These are phyloP conservation scores for Copsychus sechellarum DNA, from an alignment of 2,113 vertebrate genomes.

Conservation along the genomic window DNA sequence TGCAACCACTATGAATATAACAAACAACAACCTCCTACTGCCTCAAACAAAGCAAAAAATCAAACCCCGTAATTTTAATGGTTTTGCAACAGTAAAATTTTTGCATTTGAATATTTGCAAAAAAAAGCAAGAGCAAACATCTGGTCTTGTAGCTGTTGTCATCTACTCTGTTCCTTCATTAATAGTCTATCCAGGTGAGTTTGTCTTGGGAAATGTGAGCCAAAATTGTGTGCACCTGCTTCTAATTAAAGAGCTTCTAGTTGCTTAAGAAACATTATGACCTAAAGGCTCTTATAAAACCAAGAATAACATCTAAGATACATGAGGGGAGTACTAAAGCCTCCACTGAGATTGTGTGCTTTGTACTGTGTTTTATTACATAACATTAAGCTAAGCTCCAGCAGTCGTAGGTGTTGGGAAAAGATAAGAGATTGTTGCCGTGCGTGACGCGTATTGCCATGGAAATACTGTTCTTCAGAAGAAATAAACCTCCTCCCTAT, in stretches of 20 bases:
- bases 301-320: neutral
- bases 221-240: neutral
- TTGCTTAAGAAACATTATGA: neutral
- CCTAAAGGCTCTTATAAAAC: neutral
- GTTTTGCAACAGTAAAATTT: neutral
- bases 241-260: neutral
- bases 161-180: neutral
- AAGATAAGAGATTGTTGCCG: neutral
- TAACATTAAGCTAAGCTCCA: neutral
- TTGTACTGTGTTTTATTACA: neutral
- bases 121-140: neutral
- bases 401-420: neutral
- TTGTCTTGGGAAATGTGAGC: neutral
- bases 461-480: slow-evolving; percentile 14
- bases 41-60: neutral
- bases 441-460: slow-evolving; percentile 1
- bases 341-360: neutral
- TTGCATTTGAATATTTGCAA: neutral
- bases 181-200: neutral
- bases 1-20: neutral
- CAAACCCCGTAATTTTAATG: neutral
- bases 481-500: neutral
- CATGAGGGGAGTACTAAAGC: neutral
- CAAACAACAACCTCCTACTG: neutral
- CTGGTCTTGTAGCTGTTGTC: neutral